These are phyloP conservation scores for Sebastes dallii DNA, from an alignment of 2,797 vertebrate genomes.

Conservation along the genomic window DNA sequence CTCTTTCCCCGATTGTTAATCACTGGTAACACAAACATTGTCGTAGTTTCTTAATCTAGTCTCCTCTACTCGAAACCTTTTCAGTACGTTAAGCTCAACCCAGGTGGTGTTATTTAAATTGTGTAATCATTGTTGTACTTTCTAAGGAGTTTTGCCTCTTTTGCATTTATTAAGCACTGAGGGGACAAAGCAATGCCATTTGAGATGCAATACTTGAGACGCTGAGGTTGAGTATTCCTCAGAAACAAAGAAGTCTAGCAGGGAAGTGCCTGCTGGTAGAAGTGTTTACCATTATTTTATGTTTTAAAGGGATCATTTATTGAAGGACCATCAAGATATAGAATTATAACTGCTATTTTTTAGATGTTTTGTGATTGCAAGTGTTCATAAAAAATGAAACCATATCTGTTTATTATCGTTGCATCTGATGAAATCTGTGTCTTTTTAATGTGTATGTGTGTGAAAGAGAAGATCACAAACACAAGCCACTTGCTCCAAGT, in stretches of 20 bases:
- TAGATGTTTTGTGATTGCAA: constrained; percentile 35
- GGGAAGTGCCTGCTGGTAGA: not conserved
- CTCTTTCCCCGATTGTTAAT: not conserved
- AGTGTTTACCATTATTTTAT: constrained; percentile 1
- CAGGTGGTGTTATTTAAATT: not conserved
- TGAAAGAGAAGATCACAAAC: not conserved
- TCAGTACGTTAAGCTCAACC: not conserved
- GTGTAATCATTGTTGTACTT: not conserved
- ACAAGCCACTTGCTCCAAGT: not conserved
- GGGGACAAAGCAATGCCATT: not conserved
- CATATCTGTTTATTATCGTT: not conserved
- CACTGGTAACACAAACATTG: not conserved
- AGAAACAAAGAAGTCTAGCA: not conserved
- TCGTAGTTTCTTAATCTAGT: not conserved
- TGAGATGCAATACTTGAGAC: not conserved
- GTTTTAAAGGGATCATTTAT: not conserved
- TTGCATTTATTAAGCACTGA: not conserved
- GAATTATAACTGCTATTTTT: constrained; percentile 1
- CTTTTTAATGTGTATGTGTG: not conserved
- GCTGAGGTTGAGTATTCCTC: not conserved
- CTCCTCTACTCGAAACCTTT: not conserved
- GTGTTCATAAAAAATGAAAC: constrained; percentile 26
- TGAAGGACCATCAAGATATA: not conserved
- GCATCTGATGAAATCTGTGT: not conserved
- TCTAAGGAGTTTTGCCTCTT: not conserved